Conservation (phyloP, 2,797 vertebrate species). For the Ptychadena robeensis region DNA sequence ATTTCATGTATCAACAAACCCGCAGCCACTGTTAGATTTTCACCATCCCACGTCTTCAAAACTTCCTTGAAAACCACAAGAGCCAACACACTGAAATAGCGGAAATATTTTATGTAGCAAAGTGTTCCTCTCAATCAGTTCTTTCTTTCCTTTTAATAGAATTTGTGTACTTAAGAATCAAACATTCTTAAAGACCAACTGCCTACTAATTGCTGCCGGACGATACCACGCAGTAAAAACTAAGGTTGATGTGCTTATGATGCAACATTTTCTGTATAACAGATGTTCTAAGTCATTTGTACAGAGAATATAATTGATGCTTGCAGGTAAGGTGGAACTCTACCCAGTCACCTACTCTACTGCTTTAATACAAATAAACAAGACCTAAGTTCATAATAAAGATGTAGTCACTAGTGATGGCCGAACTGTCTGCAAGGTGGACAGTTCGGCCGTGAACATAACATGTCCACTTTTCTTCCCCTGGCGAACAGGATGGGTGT, state of each 20-base stretch:
- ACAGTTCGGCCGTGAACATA: too few species aligned
- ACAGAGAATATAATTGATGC: background rate
- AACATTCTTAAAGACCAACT: background rate
- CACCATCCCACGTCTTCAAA: slow-evolving; percentile 21
- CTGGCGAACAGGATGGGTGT: too few species aligned
- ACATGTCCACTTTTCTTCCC: too few species aligned
- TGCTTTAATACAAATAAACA: too few species aligned
- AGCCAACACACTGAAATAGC: slow-evolving; percentile 20
- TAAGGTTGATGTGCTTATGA: background rate
- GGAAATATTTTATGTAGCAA: slow-evolving; percentile 45
- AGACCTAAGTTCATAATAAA: too few species aligned
- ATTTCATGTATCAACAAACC: slow-evolving; percentile 54
- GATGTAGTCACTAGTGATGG: too few species aligned
- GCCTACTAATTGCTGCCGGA: background rate
- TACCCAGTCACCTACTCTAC: too few species aligned
- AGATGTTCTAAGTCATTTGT: background rate
- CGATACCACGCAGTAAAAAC: slow-evolving; percentile 3
- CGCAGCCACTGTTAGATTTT: slow-evolving; percentile 38
- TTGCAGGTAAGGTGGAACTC: background rate
- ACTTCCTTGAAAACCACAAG: slow-evolving; percentile 5
- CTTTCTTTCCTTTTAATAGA: slow-evolving; percentile 23
- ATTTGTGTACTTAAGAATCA: slow-evolving; percentile 1
- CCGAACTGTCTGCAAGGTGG: too few species aligned
- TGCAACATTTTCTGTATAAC: background rate
- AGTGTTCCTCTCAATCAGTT: slow-evolving; percentile 15